phyloP scores from a whole-genome alignment of 2,797 vertebrate species.

The Echiichthys vipera region DNA sequence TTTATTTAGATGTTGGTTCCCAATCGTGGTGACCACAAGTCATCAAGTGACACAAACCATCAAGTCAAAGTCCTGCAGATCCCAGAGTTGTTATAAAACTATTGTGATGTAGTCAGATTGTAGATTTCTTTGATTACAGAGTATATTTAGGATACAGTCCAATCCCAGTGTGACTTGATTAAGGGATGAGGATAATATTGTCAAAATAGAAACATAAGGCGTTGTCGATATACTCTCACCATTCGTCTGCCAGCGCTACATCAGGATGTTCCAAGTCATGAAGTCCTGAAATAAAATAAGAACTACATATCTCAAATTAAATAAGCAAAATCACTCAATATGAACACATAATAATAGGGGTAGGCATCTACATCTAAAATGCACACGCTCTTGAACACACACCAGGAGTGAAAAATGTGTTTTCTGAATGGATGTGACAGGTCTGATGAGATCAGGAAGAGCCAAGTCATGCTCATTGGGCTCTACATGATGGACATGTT shows the following conservation, averaged over 20 bases:
- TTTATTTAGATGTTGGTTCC: constrained; percentile 54
- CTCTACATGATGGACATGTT: constrained; percentile 77
- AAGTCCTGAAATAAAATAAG: constrained; percentile 86
- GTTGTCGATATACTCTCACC: constrained; percentile 83
- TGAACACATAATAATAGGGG: constrained; percentile 66
- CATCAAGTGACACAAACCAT: constrained; percentile 62
- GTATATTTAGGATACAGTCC: constrained; percentile 6
- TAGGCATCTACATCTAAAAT: constrained; percentile 40
- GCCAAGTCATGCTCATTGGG: constrained; percentile 85
- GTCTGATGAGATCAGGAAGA: constrained; percentile 83
- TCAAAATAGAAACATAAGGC: constrained; percentile 19
- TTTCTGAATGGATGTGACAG: constrained; percentile 81
- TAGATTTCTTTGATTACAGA: neutral
- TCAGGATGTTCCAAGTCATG: constrained; percentile 99
- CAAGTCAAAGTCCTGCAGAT: constrained; percentile 42
- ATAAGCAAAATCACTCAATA: constrained; percentile 43
- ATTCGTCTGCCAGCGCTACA: constrained; percentile 95
- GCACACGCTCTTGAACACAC: constrained; percentile 52
- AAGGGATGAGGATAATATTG: neutral
- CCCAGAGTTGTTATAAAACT: constrained; percentile 28
- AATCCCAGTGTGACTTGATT: constrained; percentile 7
- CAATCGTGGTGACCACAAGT: constrained; percentile 53
- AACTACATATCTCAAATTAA: constrained; percentile 44
- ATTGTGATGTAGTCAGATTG: constrained; percentile 1
- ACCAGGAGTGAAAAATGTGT: constrained; percentile 79